Evolutionary conservation across 2,888 invertebrate genomes (phyloP), one percentile per base, ranked within the genome.

Genomic region (Heliconius erato): DNA sequence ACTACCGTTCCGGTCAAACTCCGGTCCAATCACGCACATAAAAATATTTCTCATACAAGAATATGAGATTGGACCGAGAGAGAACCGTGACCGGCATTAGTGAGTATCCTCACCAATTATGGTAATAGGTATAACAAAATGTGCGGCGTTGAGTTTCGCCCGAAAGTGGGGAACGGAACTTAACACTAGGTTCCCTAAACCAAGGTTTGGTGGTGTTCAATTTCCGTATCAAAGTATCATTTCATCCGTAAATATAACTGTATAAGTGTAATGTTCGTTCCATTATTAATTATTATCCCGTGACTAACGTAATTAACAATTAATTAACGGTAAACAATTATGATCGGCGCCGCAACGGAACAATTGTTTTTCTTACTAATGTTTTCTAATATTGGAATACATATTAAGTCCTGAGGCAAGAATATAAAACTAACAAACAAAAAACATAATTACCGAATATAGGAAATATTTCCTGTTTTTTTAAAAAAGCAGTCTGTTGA

Each of bases 271-370:
- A 76, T 54, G 69, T 35, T 63, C 71, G 81, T 78, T 81, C 67
- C 68, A 80, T 83, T 83, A 81, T 83, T 84, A 82, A 83, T 84
- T 83, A 83, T 81, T 80, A 84, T 79, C 82, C 83, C 87, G 87
- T 87, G 86, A 84, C 83, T 35, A 77, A 65, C 26, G 59, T 82
- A 85, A 86, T 86, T 86, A 86, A 78, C 81, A 84, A 84, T 84
- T 85, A 85, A 86, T 86, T 85, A 86, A 86, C 83, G 81, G 86
- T 85, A 82, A 83, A 83, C 80, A 84, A 85, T 85, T 82, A 84
- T 83, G 77, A 83, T 83, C 76, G 81, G 59, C 65, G 69, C 79
- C 49, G 83, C 77, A 74, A 81, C 84, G 81, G 81, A 84, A 82
- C 79, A 67, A 23, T 65, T 26, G 68, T 76, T 81, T 77, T 81